phyloP scores from a whole-genome alignment of 2,797 vertebrate genomes.

The Garrulus glandarius region DNA sequence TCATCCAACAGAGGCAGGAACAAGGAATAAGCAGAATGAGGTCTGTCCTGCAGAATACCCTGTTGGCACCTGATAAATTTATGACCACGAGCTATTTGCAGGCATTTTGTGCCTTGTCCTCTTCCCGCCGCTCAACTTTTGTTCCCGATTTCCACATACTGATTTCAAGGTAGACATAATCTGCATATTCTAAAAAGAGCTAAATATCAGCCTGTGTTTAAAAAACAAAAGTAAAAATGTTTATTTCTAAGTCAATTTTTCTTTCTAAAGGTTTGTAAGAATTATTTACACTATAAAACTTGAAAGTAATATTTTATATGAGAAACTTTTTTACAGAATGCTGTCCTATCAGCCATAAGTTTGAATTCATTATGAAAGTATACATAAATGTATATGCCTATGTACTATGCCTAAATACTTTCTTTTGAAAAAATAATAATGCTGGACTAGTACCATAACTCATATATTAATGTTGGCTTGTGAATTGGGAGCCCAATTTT shows the following conservation, averaged over 20 bases:
- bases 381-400: conserved; percentile 10
- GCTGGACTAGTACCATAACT: conserved; percentile 4
- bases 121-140: neutral
- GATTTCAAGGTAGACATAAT: neutral
- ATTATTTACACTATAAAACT: neutral
- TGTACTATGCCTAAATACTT: conserved; percentile 35
- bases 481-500: conserved; percentile 6
- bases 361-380: conserved; percentile 28
- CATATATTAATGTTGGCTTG: neutral
- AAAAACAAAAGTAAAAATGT: neutral
- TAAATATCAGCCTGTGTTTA: conserved; percentile 51
- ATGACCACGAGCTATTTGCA: neutral
- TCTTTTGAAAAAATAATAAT: neutral
- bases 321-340: conserved; percentile 3
- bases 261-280: conserved; percentile 54
- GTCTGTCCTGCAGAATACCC: neutral
- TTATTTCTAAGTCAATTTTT: conserved; percentile 6
- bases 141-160: neutral
- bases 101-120: neutral
- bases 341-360: conserved; percentile 16
- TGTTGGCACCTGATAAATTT: neutral
- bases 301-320: conserved; percentile 17
- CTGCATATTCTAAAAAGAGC: conserved; percentile 37
- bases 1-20: neutral
- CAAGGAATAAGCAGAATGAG: neutral